phyloP scores from a whole-genome alignment of 2,797 vertebrate species.

The Odontamblyopus lacepedii region DNA sequence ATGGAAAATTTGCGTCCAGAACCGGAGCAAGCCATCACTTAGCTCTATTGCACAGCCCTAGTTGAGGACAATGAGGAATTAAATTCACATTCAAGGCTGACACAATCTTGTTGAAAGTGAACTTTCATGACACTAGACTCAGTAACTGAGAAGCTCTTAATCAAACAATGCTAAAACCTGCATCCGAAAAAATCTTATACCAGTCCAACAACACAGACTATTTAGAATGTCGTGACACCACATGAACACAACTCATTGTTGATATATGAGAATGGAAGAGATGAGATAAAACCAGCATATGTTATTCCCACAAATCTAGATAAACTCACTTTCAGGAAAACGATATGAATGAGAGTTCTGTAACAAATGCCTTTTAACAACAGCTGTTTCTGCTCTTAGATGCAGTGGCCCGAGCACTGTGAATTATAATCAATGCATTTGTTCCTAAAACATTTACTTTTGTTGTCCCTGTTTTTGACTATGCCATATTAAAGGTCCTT shows the following conservation, averaged over 20 bases:
- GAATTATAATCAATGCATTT: constrained; percentile 6
- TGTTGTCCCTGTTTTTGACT: not conserved
- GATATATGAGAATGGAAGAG: not conserved
- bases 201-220: not conserved
- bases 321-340: not conserved
- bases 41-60: no score
- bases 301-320: not conserved
- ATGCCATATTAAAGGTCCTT: not conserved
- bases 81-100: no score
- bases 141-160: not conserved
- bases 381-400: constrained; percentile 7
- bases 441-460: not conserved
- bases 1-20: no score
- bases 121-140: not conserved
- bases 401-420: not conserved
- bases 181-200: not conserved
- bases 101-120: no score
- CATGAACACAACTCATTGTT: not conserved
- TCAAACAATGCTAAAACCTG: not conserved
- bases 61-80: no score
- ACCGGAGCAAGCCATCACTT: no score
- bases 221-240: not conserved
- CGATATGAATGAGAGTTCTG: not conserved
- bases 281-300: constrained; percentile 1
- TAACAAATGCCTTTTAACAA: not conserved